These are phyloP conservation scores for Alsophila aescularia DNA, from an alignment of 2,888 invertebrate species.

Conservation along the genomic window DNA sequence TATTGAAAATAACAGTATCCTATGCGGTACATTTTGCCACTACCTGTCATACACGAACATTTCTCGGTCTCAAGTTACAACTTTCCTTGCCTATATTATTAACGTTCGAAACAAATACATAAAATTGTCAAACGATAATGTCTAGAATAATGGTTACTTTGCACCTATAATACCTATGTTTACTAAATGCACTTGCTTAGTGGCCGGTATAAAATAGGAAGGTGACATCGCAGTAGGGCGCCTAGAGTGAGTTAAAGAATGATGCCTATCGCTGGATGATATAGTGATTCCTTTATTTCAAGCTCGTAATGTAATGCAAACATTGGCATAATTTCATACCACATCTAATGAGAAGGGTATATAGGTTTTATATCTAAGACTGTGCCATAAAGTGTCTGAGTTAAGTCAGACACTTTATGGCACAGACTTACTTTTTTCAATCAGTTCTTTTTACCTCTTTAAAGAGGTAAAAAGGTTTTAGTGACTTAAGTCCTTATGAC, in stretches of 20 bases:
- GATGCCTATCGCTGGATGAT: constrained; percentile 40
- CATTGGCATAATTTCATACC: constrained; percentile 7
- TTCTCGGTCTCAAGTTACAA: constrained; percentile 41
- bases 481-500: too few relatives aligned
- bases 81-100: constrained; percentile 36
- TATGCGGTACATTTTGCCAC: constrained; percentile 2
- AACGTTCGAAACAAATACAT: constrained; percentile 38
- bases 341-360: constrained; percentile 3
- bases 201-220: constrained; percentile 34
- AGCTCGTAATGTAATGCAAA: constrained; percentile 6
- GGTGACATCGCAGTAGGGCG: constrained; percentile 31
- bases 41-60: constrained; percentile 13
- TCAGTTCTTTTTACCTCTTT: too few relatives aligned
- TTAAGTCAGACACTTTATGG: too few relatives aligned
- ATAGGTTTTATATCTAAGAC: not conserved
- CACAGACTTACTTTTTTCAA: too few relatives aligned
- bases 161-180: constrained; percentile 49
- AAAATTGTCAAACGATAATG: constrained; percentile 54
- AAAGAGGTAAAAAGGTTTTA: too few relatives aligned
- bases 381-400: not conserved
- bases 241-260: constrained; percentile 22
- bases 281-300: constrained; percentile 14
- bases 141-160: constrained; percentile 46
- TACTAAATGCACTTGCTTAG: constrained; percentile 43
- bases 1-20: not conserved